These are phyloP conservation scores for Eristalis arbustorum DNA, from an alignment of 2,888 invertebrate species.

Conservation along the genomic window DNA sequence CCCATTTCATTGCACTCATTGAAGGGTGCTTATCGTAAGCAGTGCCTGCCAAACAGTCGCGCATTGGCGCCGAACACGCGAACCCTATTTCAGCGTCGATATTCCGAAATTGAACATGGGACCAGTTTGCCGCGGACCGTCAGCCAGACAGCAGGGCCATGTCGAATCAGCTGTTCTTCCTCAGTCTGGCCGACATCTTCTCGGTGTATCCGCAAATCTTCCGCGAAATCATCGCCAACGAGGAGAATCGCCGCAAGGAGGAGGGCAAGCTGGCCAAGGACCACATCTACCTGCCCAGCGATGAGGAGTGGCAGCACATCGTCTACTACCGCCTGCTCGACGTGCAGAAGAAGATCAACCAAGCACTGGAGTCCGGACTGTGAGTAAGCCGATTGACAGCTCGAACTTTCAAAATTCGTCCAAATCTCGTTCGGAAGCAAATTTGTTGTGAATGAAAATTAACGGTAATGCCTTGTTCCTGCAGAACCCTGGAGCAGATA, in stretches of 20 bases:
- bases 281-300: conserved; percentile 81
- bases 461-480: conserved; percentile 7
- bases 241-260: conserved; percentile 80
- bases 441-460: conserved; percentile 25
- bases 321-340: conserved; percentile 82
- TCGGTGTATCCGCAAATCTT: conserved; percentile 85
- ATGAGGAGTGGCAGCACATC: conserved; percentile 82
- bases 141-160: conserved; percentile 71
- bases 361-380: conserved; percentile 75
- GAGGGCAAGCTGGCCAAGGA: conserved; percentile 77
- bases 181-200: conserved; percentile 82
- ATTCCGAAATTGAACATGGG: conserved; percentile 31
- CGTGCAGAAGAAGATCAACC: conserved; percentile 81
- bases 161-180: conserved; percentile 78
- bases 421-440: background rate
- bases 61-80: conserved; percentile 45
- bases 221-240: conserved; percentile 82
- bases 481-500: conserved; percentile 73
- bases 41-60: conserved; percentile 3
- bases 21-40: conserved; percentile 63
- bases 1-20: conserved; percentile 23
- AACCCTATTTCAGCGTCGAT: conserved; percentile 23
- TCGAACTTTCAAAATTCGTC: background rate
- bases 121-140: conserved; percentile 14
- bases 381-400: conserved; percentile 69